Percentiles rank a stretch among this genome's conserved stretches.
Conservation (phyloP, 2,888 invertebrate genomes). For the Thymelicus sylvestris region DNA sequence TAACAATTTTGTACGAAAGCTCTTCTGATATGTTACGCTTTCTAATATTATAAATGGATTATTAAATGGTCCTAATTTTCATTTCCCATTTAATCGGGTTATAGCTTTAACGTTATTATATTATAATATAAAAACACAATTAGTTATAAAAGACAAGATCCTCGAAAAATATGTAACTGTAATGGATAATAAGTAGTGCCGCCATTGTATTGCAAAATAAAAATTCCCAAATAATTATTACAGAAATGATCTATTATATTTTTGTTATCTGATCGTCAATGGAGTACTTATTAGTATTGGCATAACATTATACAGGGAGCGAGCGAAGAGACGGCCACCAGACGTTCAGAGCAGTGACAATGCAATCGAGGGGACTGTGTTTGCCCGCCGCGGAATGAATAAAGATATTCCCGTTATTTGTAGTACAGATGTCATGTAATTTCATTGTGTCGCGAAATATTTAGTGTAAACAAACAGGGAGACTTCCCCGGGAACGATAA, state of each 20-base stretch:
- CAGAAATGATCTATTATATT: slow-evolving; percentile 15
- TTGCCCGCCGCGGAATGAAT: slow-evolving; percentile 80
- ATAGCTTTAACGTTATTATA: too few species aligned
- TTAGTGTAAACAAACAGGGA: slow-evolving; percentile 82
- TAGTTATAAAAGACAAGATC: too few species aligned
- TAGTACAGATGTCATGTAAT: slow-evolving; percentile 85
- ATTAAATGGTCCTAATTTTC: too few species aligned
- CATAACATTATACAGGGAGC: slow-evolving; percentile 38
- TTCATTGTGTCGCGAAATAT: slow-evolving; percentile 83
- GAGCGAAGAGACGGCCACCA: slow-evolving; percentile 67
- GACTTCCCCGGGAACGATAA: slow-evolving; percentile 69
- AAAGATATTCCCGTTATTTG: slow-evolving; percentile 85
- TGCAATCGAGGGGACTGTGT: slow-evolving; percentile 73
- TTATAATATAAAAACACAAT: too few species aligned
- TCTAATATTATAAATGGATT: too few species aligned
- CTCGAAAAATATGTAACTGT: too few species aligned
- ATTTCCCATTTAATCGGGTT: too few species aligned
- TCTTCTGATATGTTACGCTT: too few species aligned
- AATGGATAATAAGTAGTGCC: too few species aligned
- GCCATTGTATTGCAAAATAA: not conserved
- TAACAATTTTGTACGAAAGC: too few species aligned
- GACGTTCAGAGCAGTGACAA: slow-evolving; percentile 72
- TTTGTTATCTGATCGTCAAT: slow-evolving; percentile 30
- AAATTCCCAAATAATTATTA: slow-evolving; percentile 3
- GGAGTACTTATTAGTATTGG: slow-evolving; percentile 37